These are phyloP conservation scores for Drosophila serrata DNA, from an alignment of 1,140 invertebrate genomes.

Conservation along the genomic window DNA sequence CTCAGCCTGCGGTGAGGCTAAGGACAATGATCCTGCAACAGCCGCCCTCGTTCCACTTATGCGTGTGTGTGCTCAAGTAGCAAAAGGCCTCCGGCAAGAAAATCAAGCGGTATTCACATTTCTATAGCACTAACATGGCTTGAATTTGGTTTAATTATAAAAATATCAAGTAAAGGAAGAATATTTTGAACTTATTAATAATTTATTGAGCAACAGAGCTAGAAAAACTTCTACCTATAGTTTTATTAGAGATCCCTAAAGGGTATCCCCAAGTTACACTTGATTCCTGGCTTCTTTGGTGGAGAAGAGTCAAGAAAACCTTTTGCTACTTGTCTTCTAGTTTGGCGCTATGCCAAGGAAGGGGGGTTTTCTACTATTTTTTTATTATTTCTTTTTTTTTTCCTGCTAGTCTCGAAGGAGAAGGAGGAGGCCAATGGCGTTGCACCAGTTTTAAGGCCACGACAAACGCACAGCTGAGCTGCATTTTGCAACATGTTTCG, in stretches of 20 bases:
- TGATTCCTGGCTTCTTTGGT: conserved; percentile 3
- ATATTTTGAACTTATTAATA: background rate
- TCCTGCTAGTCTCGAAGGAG: conserved; percentile 22
- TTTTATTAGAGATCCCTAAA: background rate
- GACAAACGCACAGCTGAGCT: conserved; percentile 60
- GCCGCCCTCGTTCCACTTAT: conserved; percentile 30
- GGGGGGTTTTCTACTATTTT: too few relatives aligned
- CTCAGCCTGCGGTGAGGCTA: conserved; percentile 57
- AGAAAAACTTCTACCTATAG: too few relatives aligned
- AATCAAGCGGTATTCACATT: conserved; percentile 64
- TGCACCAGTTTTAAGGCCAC: conserved; percentile 79
- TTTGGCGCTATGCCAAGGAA: conserved; percentile 67
- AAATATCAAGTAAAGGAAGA: background rate
- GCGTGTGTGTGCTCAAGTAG: conserved; percentile 77
- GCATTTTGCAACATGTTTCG: conserved; percentile 76
- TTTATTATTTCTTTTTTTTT: background rate
- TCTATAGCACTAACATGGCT: background rate
- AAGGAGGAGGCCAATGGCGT: conserved; percentile 70
- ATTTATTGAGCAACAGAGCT: too few relatives aligned
- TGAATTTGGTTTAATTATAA: background rate
- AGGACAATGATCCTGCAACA: conserved; percentile 53
- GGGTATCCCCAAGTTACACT: background rate
- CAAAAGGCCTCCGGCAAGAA: conserved; percentile 76
- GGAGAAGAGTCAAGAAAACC: conserved; percentile 18
- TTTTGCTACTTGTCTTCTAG: conserved; percentile 59